Evolutionary conservation across 2,113 vertebrate genomes (phyloP).

Genomic region (Lycocorax pyrrhopterus): DNA sequence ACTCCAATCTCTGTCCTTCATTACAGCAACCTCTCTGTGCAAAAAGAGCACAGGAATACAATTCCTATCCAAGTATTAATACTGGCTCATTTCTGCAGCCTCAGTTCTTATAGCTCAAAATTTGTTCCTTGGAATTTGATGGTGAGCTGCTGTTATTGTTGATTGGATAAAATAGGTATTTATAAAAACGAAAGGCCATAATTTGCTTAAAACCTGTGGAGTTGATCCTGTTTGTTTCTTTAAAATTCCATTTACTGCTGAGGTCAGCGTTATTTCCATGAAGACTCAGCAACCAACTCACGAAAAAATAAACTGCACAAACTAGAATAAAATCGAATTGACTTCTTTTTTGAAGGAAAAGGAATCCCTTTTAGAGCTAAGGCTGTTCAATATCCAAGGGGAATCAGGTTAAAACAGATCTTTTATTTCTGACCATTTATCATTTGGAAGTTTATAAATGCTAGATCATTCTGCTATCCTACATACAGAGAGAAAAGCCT

Average conservation of each 20-base stretch:
- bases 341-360: not conserved
- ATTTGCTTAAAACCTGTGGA: not conserved
- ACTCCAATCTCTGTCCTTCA: not conserved
- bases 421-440: not conserved
- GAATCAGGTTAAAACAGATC: not conserved
- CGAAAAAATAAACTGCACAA: not conserved
- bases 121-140: not conserved
- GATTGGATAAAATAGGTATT: not conserved
- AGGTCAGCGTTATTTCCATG: not conserved
- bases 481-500: not conserved
- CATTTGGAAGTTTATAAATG: not conserved
- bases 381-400: not conserved
- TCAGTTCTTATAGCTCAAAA: not conserved
- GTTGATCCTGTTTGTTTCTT: not conserved
- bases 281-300: not conserved
- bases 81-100: not conserved
- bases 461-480: not conserved
- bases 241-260: not conserved
- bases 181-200: not conserved
- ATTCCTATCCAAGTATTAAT: not conserved
- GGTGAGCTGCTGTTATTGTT: not conserved
- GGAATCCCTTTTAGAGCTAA: not conserved
- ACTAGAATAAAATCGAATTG: not conserved
- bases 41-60: not conserved
- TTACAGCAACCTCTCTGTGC: not conserved